A percentile compares a stretch with the other conserved stretches of the same genome.
phyloP scores from a whole-genome alignment of 2,888 invertebrate genomes.

The Branchellion lobata region DNA sequence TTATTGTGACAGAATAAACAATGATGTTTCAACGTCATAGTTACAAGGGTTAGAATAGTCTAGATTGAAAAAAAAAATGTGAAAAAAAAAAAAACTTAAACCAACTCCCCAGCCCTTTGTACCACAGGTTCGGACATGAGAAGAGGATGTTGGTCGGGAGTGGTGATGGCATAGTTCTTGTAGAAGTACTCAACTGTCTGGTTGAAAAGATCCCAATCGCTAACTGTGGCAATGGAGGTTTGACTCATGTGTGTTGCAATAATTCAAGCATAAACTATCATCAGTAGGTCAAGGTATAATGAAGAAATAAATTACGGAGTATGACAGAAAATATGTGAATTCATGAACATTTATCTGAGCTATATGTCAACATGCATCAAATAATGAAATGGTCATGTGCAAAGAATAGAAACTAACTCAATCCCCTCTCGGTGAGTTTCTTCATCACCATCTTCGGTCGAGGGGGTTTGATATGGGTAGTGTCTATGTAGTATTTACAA shows the following conservation, averaged over 20 bases:
- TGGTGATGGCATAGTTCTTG: constrained; percentile 86
- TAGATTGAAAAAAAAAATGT: constrained; percentile 64
- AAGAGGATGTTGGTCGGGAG: constrained; percentile 91
- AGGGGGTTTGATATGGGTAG: constrained; percentile 86
- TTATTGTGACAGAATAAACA: too few species aligned
- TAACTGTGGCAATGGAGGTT: constrained; percentile 66
- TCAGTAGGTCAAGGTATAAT: too few species aligned
- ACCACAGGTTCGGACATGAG: constrained; percentile 92
- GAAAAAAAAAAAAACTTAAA: constrained; percentile 7
- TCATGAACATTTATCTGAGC: too few species aligned
- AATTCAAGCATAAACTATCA: too few species aligned
- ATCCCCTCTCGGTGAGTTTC: constrained; percentile 94
- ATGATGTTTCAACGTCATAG: too few species aligned
- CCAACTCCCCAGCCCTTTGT: constrained; percentile 54
- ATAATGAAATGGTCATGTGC: too few species aligned
- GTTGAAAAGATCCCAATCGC: constrained; percentile 98
- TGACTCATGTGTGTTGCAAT: too few species aligned
- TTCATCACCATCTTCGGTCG: constrained; percentile 80
- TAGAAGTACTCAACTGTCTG: constrained; percentile 91
- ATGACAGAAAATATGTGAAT: too few species aligned
- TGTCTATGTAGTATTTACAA: constrained; percentile 77
- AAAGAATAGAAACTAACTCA: constrained; percentile 66
- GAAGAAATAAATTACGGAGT: too few species aligned
- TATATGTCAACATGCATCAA: too few species aligned
- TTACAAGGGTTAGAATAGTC: too few species aligned